A percentile compares a stretch with the other conserved stretches of the same genome.
phyloP scores from a whole-genome alignment of 2,113 vertebrate genomes.

The Pycnonotus jocosus region DNA sequence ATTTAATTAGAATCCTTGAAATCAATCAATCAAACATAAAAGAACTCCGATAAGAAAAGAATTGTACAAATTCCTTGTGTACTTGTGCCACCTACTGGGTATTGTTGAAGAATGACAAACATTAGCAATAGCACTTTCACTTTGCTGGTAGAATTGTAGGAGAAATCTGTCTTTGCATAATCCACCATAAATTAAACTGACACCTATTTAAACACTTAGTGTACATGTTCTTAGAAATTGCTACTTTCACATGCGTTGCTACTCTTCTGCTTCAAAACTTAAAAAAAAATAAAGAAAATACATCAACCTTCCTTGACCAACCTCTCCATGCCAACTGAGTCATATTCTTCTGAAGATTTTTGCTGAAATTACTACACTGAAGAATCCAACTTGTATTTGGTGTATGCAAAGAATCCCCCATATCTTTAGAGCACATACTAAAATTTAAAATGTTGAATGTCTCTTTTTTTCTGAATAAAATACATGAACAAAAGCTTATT shows the following conservation, averaged over 20 bases:
- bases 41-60: constrained; percentile 49
- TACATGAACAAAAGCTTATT: not conserved
- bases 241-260: not conserved
- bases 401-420: not conserved
- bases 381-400: not conserved
- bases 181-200: not conserved
- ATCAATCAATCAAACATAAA: not conserved
- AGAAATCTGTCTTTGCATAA: not conserved
- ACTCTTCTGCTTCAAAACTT: not conserved
- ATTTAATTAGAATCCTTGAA: not conserved
- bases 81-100: constrained; percentile 31
- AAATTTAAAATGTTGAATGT: not conserved
- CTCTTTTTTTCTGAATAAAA: not conserved
- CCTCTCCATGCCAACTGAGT: not conserved
- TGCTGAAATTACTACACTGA: not conserved
- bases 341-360: not conserved
- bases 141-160: not conserved
- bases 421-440: not conserved
- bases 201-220: accelerated
- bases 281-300: not conserved
- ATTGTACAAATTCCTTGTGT: not conserved
- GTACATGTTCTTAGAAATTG: not conserved
- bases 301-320: not conserved
- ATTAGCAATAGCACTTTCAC: not conserved
- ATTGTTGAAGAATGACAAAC: accelerated